These are phyloP conservation scores for Drosophila subpulchrella DNA, from an alignment of 1,140 invertebrate genomes.

Conservation along the genomic window DNA sequence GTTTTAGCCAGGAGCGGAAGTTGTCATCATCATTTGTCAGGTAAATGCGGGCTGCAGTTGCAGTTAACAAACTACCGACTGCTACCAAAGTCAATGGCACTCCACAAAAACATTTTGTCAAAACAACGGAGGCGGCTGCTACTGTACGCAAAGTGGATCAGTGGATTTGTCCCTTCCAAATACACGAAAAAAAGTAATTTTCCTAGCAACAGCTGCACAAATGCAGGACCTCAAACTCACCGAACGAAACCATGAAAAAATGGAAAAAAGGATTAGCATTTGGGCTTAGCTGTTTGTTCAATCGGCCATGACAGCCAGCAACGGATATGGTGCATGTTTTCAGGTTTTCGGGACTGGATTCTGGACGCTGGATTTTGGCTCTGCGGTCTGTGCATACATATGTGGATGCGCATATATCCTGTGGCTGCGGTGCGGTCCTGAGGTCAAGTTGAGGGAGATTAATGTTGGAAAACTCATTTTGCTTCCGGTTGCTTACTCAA, in stretches of 20 bases:
- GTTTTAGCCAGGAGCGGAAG: slow-evolving; percentile 46
- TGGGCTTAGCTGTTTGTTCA: slow-evolving; percentile 66
- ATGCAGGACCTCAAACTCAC: slow-evolving; percentile 34
- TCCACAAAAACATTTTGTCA: slow-evolving; percentile 81
- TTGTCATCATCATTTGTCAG: slow-evolving; percentile 50
- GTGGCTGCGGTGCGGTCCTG: slow-evolving; percentile 28
- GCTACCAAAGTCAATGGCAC: slow-evolving; percentile 73
- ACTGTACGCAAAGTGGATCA: slow-evolving; percentile 80
- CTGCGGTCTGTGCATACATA: slow-evolving; percentile 45
- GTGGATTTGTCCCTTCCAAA: slow-evolving; percentile 62
- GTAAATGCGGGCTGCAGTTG: slow-evolving; percentile 49
- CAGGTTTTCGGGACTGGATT: slow-evolving; percentile 33
- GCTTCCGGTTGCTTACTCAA: slow-evolving; percentile 16
- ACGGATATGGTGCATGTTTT: slow-evolving; percentile 53
- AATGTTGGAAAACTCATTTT: slow-evolving; percentile 4
- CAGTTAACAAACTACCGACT: slow-evolving; percentile 15
- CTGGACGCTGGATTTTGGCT: slow-evolving; percentile 2
- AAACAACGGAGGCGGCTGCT: slow-evolving; percentile 75
- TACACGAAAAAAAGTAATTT: slow-evolving; percentile 28
- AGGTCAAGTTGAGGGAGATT: slow-evolving; percentile 39
- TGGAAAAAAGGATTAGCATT: slow-evolving; percentile 73
- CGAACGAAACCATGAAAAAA: slow-evolving; percentile 16
- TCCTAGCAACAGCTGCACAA: slow-evolving; percentile 60
- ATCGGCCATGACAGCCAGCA: slow-evolving; percentile 56
- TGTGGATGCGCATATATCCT: no score